phyloP scores from a whole-genome alignment of 2,888 invertebrate genomes.

The Icerya purchasi region DNA sequence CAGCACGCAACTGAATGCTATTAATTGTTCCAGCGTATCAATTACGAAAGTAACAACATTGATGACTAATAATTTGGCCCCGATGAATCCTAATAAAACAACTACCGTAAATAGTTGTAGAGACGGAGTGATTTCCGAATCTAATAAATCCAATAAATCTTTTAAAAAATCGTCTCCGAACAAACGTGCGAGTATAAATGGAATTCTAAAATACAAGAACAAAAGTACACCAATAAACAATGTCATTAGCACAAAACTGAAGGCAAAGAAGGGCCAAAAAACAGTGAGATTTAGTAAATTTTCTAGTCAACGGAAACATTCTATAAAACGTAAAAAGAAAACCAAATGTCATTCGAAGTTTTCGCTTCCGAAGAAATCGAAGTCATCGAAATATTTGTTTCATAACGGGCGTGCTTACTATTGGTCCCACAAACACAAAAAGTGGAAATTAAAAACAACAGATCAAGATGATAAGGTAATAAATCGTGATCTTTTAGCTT shows the following conservation, averaged over 20 bases:
- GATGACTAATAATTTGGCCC: not conserved
- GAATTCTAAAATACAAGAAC: too few relatives aligned
- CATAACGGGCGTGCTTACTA: not conserved
- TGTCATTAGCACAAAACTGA: not conserved
- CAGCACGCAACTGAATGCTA: not conserved
- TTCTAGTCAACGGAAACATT: not conserved
- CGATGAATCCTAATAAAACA: not conserved
- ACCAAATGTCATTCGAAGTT: slow-evolving; percentile 4
- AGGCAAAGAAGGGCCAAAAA: not conserved
- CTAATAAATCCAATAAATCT: not conserved
- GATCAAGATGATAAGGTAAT: slow-evolving; percentile 7
- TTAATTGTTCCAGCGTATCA: not conserved
- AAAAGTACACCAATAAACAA: not conserved
- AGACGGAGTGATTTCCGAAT: not conserved
- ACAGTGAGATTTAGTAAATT: not conserved
- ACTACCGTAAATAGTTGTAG: not conserved
- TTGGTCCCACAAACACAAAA: slow-evolving; percentile 9
- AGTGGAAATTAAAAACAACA: slow-evolving; percentile 3
- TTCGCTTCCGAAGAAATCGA: not conserved
- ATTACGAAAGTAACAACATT: not conserved
- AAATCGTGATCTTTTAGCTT: not conserved
- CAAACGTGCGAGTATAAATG: not conserved
- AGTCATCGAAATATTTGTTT: not conserved
- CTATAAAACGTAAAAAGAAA: slow-evolving; percentile 7
- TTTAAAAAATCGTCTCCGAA: not conserved